phyloP scores from a whole-genome alignment of 2,797 vertebrate species.

The Onychomys torridus region DNA sequence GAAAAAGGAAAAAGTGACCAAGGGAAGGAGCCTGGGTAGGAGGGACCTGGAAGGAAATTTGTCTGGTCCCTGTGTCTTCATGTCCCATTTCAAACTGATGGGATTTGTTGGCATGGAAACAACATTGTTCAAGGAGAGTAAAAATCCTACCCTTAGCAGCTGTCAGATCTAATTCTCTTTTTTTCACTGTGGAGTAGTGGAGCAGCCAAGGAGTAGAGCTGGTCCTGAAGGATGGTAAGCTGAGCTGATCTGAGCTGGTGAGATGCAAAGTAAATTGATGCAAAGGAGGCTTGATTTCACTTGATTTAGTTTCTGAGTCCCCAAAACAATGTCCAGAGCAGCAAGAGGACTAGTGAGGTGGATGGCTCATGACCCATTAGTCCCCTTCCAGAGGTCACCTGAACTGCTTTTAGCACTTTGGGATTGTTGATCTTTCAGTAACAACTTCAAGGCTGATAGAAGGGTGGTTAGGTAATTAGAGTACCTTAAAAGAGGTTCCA shows the following conservation, averaged over 20 bases:
- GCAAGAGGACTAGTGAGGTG: background rate
- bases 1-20: background rate
- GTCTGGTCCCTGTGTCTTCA: background rate
- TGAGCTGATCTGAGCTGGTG: background rate
- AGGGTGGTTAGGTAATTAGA: background rate
- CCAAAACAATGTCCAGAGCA: background rate
- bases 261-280: background rate
- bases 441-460: background rate
- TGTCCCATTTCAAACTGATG: background rate
- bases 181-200: too few relatives aligned
- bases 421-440: background rate
- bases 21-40: background rate
- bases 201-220: too few relatives aligned
- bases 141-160: rapidly evolving
- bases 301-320: background rate
- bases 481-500: background rate
- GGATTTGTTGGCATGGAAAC: background rate
- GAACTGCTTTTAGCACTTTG: background rate
- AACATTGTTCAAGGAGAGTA: too few relatives aligned
- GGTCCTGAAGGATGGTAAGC: background rate
- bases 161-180: too few relatives aligned
- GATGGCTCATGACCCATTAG: background rate
- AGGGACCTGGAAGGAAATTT: background rate
- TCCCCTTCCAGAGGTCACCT: too few relatives aligned
- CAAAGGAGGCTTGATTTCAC: background rate